phyloP scores from a whole-genome alignment of 2,797 vertebrate genomes.

The Helarctos malayanus region DNA sequence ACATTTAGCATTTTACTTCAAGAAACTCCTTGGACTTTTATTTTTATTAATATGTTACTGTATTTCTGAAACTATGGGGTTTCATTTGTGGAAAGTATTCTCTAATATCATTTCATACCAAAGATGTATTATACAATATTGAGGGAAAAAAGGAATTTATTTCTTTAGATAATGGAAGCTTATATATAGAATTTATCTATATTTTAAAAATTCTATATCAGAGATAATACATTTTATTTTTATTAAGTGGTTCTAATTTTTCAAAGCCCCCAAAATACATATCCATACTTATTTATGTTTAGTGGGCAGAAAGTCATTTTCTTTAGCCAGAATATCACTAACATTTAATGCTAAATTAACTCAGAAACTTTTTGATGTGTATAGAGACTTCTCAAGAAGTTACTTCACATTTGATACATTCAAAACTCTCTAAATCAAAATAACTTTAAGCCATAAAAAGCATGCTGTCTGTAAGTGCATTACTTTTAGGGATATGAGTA shows the following conservation, averaged over 20 bases:
- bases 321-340: background rate
- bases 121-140: background rate
- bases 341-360: constrained; percentile 36
- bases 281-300: background rate
- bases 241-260: background rate
- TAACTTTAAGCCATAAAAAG: background rate
- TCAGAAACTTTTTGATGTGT: background rate
- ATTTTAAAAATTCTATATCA: background rate
- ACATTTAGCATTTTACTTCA: background rate
- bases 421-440: background rate
- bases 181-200: background rate
- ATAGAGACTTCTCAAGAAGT: background rate
- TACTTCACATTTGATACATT: background rate
- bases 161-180: background rate
- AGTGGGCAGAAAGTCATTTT: background rate
- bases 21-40: background rate
- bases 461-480: background rate
- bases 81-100: background rate
- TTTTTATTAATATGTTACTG: background rate
- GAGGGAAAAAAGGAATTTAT: background rate
- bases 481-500: background rate
- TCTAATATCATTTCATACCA: background rate
- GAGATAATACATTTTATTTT: background rate
- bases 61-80: background rate
- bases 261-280: background rate